Conservation (phyloP, 2,113 vertebrate species). For the Procavia capensis region DNA sequence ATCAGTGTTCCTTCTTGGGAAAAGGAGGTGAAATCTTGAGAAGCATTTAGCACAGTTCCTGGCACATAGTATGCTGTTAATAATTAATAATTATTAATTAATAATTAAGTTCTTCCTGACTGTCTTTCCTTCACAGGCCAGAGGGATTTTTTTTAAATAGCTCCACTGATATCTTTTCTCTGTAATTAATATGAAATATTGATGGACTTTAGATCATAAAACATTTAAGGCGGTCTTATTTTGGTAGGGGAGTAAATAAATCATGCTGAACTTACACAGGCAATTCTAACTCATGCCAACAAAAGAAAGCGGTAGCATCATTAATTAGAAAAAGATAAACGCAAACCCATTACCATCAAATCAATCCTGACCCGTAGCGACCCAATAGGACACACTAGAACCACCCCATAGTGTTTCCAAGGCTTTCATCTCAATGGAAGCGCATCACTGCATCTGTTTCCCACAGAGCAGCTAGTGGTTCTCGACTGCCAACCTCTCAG, state of each 20-base stretch:
- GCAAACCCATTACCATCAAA: too few species aligned
- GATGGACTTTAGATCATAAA: slow-evolving; percentile 52
- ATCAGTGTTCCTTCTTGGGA: neutral
- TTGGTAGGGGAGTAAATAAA: slow-evolving; percentile 49
- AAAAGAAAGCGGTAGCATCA: neutral
- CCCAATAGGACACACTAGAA: neutral
- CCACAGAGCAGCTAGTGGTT: neutral
- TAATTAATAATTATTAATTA: slow-evolving; percentile 62
- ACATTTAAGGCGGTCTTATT: slow-evolving; percentile 39
- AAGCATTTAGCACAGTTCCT: neutral
- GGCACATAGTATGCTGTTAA: neutral
- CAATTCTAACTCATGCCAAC: neutral
- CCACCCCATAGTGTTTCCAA: neutral
- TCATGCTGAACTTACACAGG: neutral
- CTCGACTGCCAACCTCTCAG: neutral
- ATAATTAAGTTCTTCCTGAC: slow-evolving; percentile 61
- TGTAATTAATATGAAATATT: slow-evolving; percentile 76
- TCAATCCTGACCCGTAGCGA: too few species aligned
- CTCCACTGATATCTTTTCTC: slow-evolving; percentile 37
- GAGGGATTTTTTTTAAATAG: slow-evolving; percentile 28
- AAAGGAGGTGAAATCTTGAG: neutral
- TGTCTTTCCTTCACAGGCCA: slow-evolving; percentile 20
- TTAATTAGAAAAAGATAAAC: neutral
- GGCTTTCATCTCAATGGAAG: neutral
- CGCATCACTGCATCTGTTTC: neutral